Evolutionary conservation across 2,113 vertebrate genomes (phyloP).

Genomic region (Onychostoma macrolepis): DNA sequence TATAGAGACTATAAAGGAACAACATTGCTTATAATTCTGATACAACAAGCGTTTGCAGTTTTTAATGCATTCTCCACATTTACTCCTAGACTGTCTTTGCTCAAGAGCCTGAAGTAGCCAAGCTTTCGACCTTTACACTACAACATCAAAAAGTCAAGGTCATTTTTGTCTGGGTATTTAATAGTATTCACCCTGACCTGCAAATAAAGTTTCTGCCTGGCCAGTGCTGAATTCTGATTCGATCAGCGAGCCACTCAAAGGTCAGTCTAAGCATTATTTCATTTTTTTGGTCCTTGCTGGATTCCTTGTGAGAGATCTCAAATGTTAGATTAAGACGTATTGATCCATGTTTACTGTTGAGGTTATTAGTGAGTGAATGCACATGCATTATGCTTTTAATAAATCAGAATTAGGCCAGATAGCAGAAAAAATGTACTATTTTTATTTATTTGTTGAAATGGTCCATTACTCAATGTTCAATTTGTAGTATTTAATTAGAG

Average conservation of each 20-base stretch:
- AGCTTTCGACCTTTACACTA: conserved; percentile 57
- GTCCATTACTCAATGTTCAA: not conserved
- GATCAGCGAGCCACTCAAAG: conserved; percentile 71
- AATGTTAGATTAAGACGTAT: conserved; percentile 39
- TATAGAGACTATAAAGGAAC: not conserved
- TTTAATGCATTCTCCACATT: conserved; percentile 21
- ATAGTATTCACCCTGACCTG: conserved; percentile 67
- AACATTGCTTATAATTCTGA: not conserved
- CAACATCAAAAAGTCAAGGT: conserved; percentile 64
- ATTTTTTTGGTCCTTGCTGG: conserved; percentile 52
- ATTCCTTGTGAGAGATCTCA: conserved; percentile 45
- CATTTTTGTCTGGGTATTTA: conserved; percentile 59
- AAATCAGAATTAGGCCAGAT: conserved; percentile 12
- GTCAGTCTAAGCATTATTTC: conserved; percentile 71
- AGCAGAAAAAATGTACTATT: not conserved
- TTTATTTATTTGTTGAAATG: not conserved
- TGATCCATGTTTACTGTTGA: conserved; percentile 9
- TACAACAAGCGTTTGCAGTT: not conserved
- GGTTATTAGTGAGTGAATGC: conserved; percentile 14
- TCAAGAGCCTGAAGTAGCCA: conserved; percentile 25
- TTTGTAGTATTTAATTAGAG: not conserved
- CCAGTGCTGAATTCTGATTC: conserved; percentile 68
- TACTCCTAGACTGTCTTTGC: not conserved
- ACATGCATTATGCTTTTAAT: conserved; percentile 24
- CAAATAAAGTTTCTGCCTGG: conserved; percentile 69